Percentiles rank a stretch among this genome's conserved stretches.
Evolutionary conservation across 2,113 vertebrate species (phyloP).

Genomic region (Indicator indicator): DNA sequence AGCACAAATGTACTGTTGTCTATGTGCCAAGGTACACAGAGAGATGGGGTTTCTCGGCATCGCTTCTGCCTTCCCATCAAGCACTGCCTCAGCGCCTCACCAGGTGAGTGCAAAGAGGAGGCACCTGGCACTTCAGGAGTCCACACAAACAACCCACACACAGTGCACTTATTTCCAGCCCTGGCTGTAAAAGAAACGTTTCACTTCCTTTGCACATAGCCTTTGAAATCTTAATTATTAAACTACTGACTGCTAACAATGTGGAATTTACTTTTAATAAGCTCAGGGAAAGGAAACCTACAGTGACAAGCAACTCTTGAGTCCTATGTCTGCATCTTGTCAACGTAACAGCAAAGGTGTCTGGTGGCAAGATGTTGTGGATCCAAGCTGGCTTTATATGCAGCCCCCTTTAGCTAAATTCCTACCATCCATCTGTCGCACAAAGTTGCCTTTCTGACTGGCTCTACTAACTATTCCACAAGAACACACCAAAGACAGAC

Average conservation of each 20-base stretch:
- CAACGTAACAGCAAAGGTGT: neutral
- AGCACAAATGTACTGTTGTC: neutral
- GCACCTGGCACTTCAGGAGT: neutral
- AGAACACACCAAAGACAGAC: neutral
- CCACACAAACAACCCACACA: fast-evolving
- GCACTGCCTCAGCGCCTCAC: neutral
- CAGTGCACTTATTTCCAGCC: neutral
- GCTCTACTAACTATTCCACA: neutral
- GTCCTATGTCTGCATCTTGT: neutral
- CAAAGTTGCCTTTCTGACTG: neutral
- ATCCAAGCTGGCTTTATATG: neutral
- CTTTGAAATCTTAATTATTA: neutral
- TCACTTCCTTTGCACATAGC: neutral
- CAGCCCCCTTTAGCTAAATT: neutral
- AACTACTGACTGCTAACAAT: neutral
- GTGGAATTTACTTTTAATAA: neutral
- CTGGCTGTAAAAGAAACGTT: neutral
- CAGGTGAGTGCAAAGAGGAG: neutral
- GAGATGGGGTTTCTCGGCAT: neutral
- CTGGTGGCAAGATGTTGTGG: fast-evolving
- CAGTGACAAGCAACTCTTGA: neutral
- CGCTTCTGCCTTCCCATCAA: neutral
- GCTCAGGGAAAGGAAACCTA: neutral
- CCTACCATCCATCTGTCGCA: neutral
- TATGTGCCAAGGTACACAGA: neutral